Conservation (phyloP, 2,797 vertebrate species). For the Tragelaphus eurycerus region DNA sequence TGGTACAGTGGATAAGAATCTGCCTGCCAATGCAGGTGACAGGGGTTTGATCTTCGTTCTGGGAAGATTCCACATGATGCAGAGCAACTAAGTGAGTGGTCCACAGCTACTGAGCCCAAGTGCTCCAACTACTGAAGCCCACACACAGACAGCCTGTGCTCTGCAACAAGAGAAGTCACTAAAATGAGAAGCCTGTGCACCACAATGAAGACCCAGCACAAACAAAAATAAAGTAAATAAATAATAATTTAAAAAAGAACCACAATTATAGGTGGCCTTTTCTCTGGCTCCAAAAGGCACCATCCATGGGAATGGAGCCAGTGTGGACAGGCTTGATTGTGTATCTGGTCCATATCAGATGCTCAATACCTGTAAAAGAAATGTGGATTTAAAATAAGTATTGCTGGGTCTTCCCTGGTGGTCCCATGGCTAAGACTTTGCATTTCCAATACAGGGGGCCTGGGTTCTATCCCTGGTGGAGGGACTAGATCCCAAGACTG, state of each 20-base stretch:
- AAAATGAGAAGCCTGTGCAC: neutral
- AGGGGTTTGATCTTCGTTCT: neutral
- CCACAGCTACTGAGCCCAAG: neutral
- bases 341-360: too few relatives aligned
- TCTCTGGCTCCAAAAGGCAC: neutral
- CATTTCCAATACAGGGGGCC: neutral
- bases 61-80: neutral
- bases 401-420: neutral
- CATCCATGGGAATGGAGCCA: too few relatives aligned
- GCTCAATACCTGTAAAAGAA: neutral
- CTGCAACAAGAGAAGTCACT: neutral
- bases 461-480: neutral
- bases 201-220: neutral
- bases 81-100: neutral
- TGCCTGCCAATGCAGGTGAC: neutral
- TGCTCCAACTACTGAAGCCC: neutral
- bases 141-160: neutral
- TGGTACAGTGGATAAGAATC: neutral
- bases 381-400: neutral
- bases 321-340: neutral
- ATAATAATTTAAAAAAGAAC: neutral
- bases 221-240: neutral
- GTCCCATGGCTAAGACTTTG: neutral
- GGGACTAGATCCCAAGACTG: neutral
- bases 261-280: neutral